These are phyloP conservation scores for Delia radicum DNA, from an alignment of 1,140 invertebrate species.

Conservation along the genomic window DNA sequence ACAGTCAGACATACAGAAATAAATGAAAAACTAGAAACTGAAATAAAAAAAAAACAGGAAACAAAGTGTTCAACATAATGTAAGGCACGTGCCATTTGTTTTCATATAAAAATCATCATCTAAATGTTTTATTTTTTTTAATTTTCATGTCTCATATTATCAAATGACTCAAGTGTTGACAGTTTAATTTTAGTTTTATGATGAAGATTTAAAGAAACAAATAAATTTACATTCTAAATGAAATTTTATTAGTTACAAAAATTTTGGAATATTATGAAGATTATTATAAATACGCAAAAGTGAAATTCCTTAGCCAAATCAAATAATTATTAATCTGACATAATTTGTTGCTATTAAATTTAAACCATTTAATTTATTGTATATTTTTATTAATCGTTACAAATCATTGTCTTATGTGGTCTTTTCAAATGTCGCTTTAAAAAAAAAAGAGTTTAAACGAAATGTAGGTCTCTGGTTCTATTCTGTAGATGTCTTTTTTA, in stretches of 20 bases:
- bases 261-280: not conserved
- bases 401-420: not conserved
- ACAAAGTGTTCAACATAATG: not conserved
- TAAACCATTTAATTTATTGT: not conserved
- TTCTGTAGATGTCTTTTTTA: not conserved
- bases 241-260: not conserved
- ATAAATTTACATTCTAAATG: not conserved
- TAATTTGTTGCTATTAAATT: not conserved
- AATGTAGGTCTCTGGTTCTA: not conserved
- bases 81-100: conserved; percentile 18
- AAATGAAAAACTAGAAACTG: not conserved
- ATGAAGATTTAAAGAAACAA: not conserved
- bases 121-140: not conserved
- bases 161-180: conserved; percentile 9
- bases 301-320: not conserved
- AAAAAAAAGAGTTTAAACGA: not conserved
- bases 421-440: not conserved
- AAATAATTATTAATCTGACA: not conserved
- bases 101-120: not conserved
- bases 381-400: not conserved
- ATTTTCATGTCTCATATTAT: not conserved
- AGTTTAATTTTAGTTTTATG: conserved; percentile 8
- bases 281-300: not conserved
- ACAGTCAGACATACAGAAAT: not conserved
- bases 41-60: not conserved